Conservation (phyloP, 2,113 vertebrate species). For the Delphinus delphis region DNA sequence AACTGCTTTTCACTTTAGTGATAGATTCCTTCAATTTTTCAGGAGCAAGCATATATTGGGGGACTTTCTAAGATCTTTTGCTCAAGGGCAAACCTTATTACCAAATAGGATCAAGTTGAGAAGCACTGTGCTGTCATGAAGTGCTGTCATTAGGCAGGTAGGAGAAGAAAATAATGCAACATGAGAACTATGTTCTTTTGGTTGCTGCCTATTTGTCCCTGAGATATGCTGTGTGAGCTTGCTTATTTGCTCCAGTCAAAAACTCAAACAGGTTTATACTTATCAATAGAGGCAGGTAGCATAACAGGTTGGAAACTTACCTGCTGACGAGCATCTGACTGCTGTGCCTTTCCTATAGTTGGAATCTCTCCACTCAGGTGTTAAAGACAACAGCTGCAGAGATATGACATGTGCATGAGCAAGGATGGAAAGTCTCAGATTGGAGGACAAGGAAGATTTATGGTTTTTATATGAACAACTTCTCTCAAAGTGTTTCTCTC, state of each 20-base stretch:
- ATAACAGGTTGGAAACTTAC: rapidly evolving
- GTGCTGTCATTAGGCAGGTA: too few relatives aligned
- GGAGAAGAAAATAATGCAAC: neutral
- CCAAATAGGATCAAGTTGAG: neutral
- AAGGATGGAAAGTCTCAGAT: neutral
- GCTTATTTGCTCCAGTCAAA: neutral
- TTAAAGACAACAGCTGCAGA: neutral
- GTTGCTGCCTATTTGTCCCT: rapidly evolving
- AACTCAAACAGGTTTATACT: neutral
- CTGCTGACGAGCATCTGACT: rapidly evolving
- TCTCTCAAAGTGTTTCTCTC: neutral
- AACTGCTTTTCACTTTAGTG: neutral
- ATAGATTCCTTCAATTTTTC: neutral
- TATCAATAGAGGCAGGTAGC: neutral
- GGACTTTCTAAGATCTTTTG: neutral
- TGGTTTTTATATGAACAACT: neutral
- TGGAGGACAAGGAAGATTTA: neutral
- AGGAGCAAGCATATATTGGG: rapidly evolving
- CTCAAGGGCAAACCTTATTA: neutral
- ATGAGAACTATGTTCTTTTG: neutral
- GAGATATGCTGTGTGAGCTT: neutral
- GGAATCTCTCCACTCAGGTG: neutral
- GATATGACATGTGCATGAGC: neutral
- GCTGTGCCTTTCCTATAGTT: neutral
- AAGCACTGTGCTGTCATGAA: neutral